Evolutionary conservation across 2,113 vertebrate genomes (phyloP).

Genomic region (Aptenodytes patagonicus): DNA sequence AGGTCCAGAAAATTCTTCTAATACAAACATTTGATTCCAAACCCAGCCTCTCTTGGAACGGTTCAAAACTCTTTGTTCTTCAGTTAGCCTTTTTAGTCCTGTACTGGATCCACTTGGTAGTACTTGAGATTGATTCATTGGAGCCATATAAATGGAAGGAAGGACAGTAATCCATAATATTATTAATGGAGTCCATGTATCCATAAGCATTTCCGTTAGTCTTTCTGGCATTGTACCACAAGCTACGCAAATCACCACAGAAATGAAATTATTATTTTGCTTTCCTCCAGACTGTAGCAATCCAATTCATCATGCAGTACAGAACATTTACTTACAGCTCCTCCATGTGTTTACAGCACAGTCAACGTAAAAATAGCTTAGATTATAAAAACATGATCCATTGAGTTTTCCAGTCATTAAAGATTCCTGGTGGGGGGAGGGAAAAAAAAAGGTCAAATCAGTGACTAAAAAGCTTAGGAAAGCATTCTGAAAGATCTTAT

Average conservation of each 20-base stretch:
- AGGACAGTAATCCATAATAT: slow-evolving; percentile 95
- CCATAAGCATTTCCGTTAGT: slow-evolving; percentile 85
- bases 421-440: slow-evolving; percentile 66
- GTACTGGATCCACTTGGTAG: slow-evolving; percentile 79
- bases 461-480: not conserved
- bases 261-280: slow-evolving; percentile 87
- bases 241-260: slow-evolving; percentile 80
- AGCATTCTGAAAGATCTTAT: not conserved
- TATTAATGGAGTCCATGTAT: slow-evolving; percentile 92
- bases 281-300: slow-evolving; percentile 80
- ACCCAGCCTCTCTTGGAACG: slow-evolving; percentile 99
- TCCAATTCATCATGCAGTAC: slow-evolving; percentile 85
- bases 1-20: slow-evolving; percentile 99
- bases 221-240: slow-evolving; percentile 87
- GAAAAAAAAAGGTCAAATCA: not conserved
- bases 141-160: slow-evolving; percentile 82
- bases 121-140: slow-evolving; percentile 81
- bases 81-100: slow-evolving; percentile 79
- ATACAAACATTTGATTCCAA: slow-evolving; percentile 99
- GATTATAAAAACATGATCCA: slow-evolving; percentile 76
- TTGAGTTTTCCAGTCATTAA: slow-evolving; percentile 76
- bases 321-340: slow-evolving; percentile 83
- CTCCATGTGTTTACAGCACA: slow-evolving; percentile 78
- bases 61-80: slow-evolving; percentile 91
- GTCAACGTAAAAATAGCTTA: slow-evolving; percentile 70